Evolutionary conservation across 2,888 invertebrate species (phyloP).

Genomic region (Epinotia bilunana): DNA sequence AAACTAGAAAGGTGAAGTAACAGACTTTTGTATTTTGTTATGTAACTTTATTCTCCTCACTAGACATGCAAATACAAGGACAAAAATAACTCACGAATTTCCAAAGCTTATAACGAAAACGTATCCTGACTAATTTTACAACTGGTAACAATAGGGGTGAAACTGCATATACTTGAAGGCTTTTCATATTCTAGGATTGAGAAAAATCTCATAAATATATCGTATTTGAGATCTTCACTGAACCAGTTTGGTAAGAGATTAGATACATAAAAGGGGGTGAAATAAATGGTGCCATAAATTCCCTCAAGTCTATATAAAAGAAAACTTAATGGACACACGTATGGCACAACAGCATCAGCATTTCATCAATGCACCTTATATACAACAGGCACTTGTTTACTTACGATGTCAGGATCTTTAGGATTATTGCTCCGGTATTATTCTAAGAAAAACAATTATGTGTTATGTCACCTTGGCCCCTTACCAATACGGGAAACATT

Average conservation of each 20-base stretch:
- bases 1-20: conserved; percentile 36
- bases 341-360: conserved; percentile 67
- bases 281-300: conserved; percentile 41
- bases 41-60: conserved; percentile 81
- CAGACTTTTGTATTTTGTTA: conserved; percentile 58
- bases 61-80: conserved; percentile 80
- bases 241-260: conserved; percentile 64
- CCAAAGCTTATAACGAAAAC: conserved; percentile 64
- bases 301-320: conserved; percentile 33
- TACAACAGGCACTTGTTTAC: conserved; percentile 69
- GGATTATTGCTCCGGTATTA: conserved; percentile 54
- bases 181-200: conserved; percentile 14
- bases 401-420: conserved; percentile 52
- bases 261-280: conserved; percentile 49
- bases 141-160: conserved; percentile 75
- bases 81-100: conserved; percentile 67
- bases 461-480: conserved; percentile 56
- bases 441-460: conserved; percentile 37
- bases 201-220: conserved; percentile 41
- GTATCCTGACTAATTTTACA: conserved; percentile 61
- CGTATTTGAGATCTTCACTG: conserved; percentile 56
- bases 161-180: conserved; percentile 50
- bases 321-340: conserved; percentile 51
- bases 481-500: conserved; percentile 58
- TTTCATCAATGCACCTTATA: conserved; percentile 58